Conservation (phyloP, 2,113 vertebrate species). For the Amphiprion percula region DNA sequence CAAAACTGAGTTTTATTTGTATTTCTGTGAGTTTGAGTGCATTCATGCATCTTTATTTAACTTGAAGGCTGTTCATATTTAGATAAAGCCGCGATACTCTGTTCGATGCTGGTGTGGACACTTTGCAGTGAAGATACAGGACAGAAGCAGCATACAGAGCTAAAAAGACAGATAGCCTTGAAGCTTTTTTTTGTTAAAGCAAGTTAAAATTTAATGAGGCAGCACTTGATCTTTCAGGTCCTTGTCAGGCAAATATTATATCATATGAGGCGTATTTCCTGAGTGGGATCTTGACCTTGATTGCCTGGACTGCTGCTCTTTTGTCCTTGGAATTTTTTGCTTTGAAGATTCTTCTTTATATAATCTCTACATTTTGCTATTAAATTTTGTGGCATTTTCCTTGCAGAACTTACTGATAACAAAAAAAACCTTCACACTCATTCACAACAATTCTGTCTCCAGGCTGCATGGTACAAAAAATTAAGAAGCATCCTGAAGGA, state of each 20-base stretch:
- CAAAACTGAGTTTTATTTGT: too few relatives aligned
- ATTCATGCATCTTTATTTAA: too few relatives aligned
- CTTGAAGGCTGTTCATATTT: too few relatives aligned
- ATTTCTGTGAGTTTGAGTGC: too few relatives aligned
- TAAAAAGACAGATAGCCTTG: background rate
- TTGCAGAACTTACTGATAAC: too few relatives aligned
- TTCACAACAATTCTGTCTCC: too few relatives aligned
- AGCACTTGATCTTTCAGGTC: background rate
- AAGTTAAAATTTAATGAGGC: background rate
- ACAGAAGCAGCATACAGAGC: background rate
- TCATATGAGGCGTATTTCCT: background rate
- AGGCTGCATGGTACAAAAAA: too few relatives aligned
- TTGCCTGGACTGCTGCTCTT: background rate
- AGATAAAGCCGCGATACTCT: too few relatives aligned
- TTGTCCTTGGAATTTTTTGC: background rate
- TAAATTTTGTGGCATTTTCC: too few relatives aligned
- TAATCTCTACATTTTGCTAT: too few relatives aligned
- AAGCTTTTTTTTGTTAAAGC: background rate
- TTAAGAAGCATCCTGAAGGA: background rate
- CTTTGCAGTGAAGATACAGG: background rate
- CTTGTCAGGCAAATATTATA: background rate
- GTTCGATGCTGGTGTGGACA: too few relatives aligned
- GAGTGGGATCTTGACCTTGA: constrained; percentile 1
- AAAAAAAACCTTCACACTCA: too few relatives aligned
- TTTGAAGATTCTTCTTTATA: background rate